phyloP scores from a whole-genome alignment of 2,888 invertebrate species.

The Drosophila anomalipes region DNA sequence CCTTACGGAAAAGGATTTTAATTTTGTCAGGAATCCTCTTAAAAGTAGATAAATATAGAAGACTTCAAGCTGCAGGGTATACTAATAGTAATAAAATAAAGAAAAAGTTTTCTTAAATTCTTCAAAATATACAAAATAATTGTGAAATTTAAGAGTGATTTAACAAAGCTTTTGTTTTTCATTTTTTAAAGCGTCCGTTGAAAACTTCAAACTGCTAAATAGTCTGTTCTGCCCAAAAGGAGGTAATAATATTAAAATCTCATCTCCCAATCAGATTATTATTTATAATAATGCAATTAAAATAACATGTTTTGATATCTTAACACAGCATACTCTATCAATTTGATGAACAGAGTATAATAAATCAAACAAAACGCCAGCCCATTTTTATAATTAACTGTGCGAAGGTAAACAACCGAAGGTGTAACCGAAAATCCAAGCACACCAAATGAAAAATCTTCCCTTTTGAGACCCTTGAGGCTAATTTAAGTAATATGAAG shows the following conservation, averaged over 20 bases:
- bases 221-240: background rate
- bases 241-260: background rate
- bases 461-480: background rate
- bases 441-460: background rate
- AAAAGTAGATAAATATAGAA: background rate
- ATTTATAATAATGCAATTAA: background rate
- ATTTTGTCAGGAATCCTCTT: background rate
- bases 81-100: background rate
- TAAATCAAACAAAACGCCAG: constrained; percentile 4
- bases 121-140: background rate
- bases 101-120: background rate
- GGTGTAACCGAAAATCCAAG: constrained; percentile 5
- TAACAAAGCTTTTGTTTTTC: background rate
- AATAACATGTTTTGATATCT: background rate
- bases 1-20: background rate
- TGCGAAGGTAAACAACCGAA: constrained; percentile 14
- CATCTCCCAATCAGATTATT: background rate
- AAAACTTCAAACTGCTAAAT: background rate
- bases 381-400: constrained; percentile 12
- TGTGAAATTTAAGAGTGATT: background rate
- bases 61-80: background rate
- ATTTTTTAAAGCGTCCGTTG: background rate
- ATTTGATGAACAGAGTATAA: background rate
- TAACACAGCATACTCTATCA: background rate
- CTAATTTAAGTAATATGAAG: constrained; percentile 4